Conservation (phyloP, 2,888 invertebrate genomes). For the Byasa hedistus region DNA sequence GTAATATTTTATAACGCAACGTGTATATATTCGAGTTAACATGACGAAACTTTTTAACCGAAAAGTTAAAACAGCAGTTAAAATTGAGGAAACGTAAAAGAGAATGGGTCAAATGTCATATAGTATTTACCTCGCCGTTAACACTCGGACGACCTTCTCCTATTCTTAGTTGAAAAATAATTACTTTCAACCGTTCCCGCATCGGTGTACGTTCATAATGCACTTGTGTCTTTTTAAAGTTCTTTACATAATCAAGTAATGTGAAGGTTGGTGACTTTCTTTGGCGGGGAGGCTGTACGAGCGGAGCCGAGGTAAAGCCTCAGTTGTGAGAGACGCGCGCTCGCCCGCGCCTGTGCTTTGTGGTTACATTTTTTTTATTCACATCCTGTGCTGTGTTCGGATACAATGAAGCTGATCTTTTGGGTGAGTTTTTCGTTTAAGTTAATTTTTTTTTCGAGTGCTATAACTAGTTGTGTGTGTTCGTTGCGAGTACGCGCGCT, state of each 20-base stretch:
- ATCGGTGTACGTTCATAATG: conserved; percentile 50
- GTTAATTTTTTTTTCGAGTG: conserved; percentile 34
- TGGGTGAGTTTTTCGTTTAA: conserved; percentile 62
- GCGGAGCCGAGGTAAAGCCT: conserved; percentile 43
- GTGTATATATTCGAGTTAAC: not conserved
- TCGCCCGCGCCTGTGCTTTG: conserved; percentile 67
- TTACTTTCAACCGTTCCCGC: conserved; percentile 32
- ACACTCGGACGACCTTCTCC: conserved; percentile 25
- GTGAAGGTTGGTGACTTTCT: conserved; percentile 72
- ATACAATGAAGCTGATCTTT: conserved; percentile 74
- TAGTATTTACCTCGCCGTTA: conserved; percentile 2
- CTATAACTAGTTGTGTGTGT: conserved; percentile 20
- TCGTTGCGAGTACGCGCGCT: conserved; percentile 33
- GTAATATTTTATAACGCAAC: not conserved
- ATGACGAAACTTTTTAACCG: conserved; percentile 5
- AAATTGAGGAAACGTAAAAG: not conserved
- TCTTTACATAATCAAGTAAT: conserved; percentile 71
- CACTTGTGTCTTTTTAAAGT: conserved; percentile 56
- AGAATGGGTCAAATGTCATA: conserved; percentile 8
- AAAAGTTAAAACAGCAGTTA: conserved; percentile 2
- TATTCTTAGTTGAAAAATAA: conserved; percentile 19
- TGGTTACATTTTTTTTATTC: conserved; percentile 51
- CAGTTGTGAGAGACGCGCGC: conserved; percentile 69
- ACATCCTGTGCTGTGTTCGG: conserved; percentile 63
- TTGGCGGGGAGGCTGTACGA: conserved; percentile 63